These are phyloP conservation scores for Diaphora mendica DNA, from an alignment of 2,888 invertebrate species.

Conservation along the genomic window DNA sequence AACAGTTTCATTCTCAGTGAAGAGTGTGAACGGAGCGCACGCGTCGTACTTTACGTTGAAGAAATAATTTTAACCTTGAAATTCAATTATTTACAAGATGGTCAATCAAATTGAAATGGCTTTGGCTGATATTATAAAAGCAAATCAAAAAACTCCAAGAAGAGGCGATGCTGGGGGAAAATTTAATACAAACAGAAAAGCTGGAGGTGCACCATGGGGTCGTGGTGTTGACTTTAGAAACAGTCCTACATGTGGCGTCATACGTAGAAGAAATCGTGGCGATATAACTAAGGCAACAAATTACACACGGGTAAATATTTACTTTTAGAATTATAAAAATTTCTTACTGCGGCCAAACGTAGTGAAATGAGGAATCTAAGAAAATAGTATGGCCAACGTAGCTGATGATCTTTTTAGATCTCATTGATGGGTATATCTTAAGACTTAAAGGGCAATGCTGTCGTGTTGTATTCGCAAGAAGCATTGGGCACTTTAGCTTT, in stretches of 20 bases:
- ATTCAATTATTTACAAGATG: slow-evolving; percentile 82
- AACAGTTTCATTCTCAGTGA: too few species aligned
- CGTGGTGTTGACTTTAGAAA: slow-evolving; percentile 80
- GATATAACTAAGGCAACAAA: slow-evolving; percentile 88
- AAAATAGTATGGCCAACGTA: slow-evolving; percentile 33
- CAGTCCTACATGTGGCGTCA: slow-evolving; percentile 85
- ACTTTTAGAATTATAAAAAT: slow-evolving; percentile 72
- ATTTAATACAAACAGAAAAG: slow-evolving; percentile 76
- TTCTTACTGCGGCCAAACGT: slow-evolving; percentile 82
- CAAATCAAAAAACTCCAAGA: too few species aligned
- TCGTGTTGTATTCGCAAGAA: too few species aligned
- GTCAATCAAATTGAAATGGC: slow-evolving; percentile 98
- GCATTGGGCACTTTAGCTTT: too few species aligned
- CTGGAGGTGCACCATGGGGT: slow-evolving; percentile 72
- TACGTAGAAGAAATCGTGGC: slow-evolving; percentile 91
- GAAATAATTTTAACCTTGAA: slow-evolving; percentile 6
- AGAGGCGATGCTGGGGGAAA: too few species aligned
- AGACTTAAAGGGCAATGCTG: too few species aligned
- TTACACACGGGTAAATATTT: slow-evolving; percentile 89
- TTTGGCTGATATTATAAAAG: slow-evolving; percentile 84
- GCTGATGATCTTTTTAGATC: too few species aligned
- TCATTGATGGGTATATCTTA: too few species aligned
- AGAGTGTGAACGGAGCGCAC: too few species aligned
- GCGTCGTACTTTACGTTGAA: not conserved
- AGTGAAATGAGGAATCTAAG: slow-evolving; percentile 72